phyloP scores from a whole-genome alignment of 2,113 vertebrate species.

The Stictonetta naevosa region DNA sequence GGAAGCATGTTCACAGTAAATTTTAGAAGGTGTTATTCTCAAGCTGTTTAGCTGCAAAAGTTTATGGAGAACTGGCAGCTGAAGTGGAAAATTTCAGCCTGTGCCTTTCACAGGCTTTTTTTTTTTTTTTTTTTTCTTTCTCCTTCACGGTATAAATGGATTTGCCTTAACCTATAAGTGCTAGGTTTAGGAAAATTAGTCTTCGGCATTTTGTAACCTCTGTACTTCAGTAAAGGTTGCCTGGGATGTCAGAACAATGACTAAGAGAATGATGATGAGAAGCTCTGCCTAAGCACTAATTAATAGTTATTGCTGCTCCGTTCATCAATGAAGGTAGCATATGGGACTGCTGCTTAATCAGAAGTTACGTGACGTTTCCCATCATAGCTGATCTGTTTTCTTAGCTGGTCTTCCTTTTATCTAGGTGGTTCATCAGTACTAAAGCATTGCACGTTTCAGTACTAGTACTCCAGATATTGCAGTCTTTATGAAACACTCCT shows the following conservation, averaged over 20 bases:
- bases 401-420: not conserved
- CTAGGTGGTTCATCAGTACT: not conserved
- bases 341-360: not conserved
- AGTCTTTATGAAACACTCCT: not conserved
- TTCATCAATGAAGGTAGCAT: fast-evolving
- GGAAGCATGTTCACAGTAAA: not conserved
- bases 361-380: not conserved
- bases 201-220: not conserved
- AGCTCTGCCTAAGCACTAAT: not conserved
- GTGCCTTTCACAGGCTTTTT: not conserved
- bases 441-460: not conserved
- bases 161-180: not conserved
- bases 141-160: not conserved
- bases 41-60: conserved; percentile 22
- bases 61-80: not conserved
- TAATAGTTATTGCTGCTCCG: not conserved
- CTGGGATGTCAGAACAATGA: not conserved
- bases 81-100: conserved; percentile 2
- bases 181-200: not conserved
- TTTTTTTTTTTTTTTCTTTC: not conserved
- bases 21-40: conserved; percentile 37
- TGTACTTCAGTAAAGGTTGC: not conserved
- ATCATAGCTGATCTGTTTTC: not conserved
- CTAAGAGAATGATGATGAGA: not conserved
- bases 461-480: not conserved